Base-by-base conservation (phyloP, 2,888 invertebrate species). In the Tiliacea citrago region DNA sequence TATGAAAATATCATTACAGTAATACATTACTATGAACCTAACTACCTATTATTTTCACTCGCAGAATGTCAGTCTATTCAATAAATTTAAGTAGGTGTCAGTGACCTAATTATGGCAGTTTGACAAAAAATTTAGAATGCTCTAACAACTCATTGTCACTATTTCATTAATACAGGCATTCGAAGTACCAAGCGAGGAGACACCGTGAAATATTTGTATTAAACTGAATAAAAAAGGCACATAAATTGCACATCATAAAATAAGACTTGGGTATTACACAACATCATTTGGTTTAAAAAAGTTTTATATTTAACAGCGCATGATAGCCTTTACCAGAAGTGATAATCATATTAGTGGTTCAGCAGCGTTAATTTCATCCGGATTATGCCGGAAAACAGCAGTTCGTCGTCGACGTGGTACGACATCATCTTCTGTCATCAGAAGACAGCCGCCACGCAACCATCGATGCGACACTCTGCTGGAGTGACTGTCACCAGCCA, bases 81-180 rank as follows among this genome's bases (percentile, higher is more conserved):
- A 66, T 51, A 63, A 61, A 61, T 29, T 42, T 47, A 39, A 58
- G 45, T 42, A 29, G 51, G 47, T 45, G 79, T 70, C 70, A 70
- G 29, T 65, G 63, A 79, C 73, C 73, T 49, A 61, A 65, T 70
- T 70, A 83, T 82, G 83, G 81, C 83, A 83, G 24, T 24, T 73
- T 73, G 79, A 73, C 81, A 70, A 83, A 70, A 67, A 70, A 51
- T 18, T 71, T n/a, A 66, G 61, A 77, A 60, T 68, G 24, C 9
- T 39, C 35, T 6, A 53, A 58, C 39, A 35, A 63, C 35, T 63
- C 45, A 63, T 49, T 77, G 61, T 58, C 60, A 39, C 24, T 24
- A 12, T 67, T 62, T 51, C 12, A 66, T 66, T 69, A 51, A 12
- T n/a, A 62, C n/a, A 58, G 1, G 61, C 45, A 73, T 67, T 82